Percentiles rank a stretch among this genome's conserved stretches.
Evolutionary conservation across 2,888 invertebrate species (phyloP).

Genomic region (Cordilura impudica): DNA sequence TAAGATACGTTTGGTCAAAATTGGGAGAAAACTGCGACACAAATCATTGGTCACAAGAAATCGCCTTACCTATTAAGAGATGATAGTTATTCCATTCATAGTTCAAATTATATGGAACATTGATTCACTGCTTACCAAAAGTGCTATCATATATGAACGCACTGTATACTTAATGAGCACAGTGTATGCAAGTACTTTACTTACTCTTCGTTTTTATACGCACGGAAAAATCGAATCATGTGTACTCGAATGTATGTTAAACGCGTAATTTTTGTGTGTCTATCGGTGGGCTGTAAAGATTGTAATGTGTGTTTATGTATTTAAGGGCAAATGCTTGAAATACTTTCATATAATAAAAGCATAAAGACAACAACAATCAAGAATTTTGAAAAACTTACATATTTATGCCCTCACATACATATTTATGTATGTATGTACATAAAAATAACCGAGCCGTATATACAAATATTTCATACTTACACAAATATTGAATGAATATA

Average conservation of each 20-base stretch:
- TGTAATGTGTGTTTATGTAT: conserved; percentile 10
- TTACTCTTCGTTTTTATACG: not conserved
- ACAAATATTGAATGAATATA: conserved; percentile 35
- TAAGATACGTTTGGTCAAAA: no score
- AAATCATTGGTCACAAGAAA: no score
- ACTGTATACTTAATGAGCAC: no score
- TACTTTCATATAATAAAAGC: conserved; percentile 21
- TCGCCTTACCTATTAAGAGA: no score
- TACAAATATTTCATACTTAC: conserved; percentile 13
- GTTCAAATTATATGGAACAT: no score
- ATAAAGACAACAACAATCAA: not conserved
- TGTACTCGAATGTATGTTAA: no score
- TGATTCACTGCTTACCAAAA: no score
- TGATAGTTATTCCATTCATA: no score
- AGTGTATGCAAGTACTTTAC: not conserved
- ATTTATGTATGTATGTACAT: not conserved
- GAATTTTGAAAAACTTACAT: not conserved
- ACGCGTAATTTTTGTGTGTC: not conserved
- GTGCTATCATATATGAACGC: no score
- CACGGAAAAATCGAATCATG: not conserved
- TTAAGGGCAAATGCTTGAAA: conserved; percentile 46
- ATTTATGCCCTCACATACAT: not conserved
- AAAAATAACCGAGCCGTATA: not conserved
- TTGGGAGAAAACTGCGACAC: no score
- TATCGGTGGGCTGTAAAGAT: conserved; percentile 30